Conservation (phyloP, 2,888 invertebrate genomes). For the Plemyria rubiginata region DNA sequence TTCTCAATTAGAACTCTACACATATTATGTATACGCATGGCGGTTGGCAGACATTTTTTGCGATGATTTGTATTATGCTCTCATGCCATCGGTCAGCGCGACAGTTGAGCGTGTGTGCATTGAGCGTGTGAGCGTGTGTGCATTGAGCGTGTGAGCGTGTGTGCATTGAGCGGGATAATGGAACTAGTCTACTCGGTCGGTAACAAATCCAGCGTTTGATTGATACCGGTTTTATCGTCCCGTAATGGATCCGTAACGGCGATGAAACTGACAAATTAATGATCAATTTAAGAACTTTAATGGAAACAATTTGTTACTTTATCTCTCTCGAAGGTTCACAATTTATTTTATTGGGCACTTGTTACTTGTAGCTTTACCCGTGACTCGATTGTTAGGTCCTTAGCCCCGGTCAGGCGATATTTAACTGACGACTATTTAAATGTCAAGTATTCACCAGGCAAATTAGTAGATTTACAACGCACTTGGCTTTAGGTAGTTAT, state of each 20-base stretch:
- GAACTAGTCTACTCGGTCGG: slow-evolving; percentile 26
- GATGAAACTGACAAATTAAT: slow-evolving; percentile 38
- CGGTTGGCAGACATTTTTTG: too few species aligned
- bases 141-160: slow-evolving; percentile 16
- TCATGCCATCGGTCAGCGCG: too few species aligned
- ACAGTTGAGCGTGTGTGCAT: not conserved
- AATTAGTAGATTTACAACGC: not conserved
- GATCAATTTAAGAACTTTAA: slow-evolving; percentile 35
- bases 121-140: too few species aligned
- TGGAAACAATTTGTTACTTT: slow-evolving; percentile 39
- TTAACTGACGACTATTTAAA: not conserved
- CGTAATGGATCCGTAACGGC: slow-evolving; percentile 38
- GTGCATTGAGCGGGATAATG: slow-evolving; percentile 23
- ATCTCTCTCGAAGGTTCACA: slow-evolving; percentile 13
- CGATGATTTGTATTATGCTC: too few species aligned
- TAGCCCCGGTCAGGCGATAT: not conserved
- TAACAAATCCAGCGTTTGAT: slow-evolving; percentile 39
- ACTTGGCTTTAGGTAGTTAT: not conserved
- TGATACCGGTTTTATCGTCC: slow-evolving; percentile 34
- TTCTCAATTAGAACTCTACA: too few species aligned
- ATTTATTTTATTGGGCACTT: slow-evolving; percentile 17
- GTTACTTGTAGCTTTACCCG: slow-evolving; percentile 9
- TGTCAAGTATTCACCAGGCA: not conserved
- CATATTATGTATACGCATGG: too few species aligned
- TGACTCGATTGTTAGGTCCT: not conserved